A percentile compares a stretch with the other conserved stretches of the same genome.
These are phyloP conservation scores for Sebastes vulpes DNA, from an alignment of 2,797 vertebrate genomes.

Conservation along the genomic window DNA sequence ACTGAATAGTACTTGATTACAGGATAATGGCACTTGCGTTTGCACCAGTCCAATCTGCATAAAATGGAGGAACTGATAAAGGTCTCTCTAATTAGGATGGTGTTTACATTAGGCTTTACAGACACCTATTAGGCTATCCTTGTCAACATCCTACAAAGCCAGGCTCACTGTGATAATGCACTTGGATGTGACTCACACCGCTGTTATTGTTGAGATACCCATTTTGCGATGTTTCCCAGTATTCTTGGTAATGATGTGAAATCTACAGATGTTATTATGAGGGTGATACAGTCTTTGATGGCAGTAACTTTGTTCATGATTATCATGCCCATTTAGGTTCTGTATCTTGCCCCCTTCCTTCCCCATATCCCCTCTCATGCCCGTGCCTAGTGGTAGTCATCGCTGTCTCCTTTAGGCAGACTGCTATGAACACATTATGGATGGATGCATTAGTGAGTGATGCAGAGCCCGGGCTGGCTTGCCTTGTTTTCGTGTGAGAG, in stretches of 20 bases:
- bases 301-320: slow-evolving; percentile 86
- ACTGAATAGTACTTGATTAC: slow-evolving; percentile 84
- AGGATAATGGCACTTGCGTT: slow-evolving; percentile 77
- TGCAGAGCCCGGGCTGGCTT: slow-evolving; percentile 84
- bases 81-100: slow-evolving; percentile 79
- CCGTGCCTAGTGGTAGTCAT: slow-evolving; percentile 77
- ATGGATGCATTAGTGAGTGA: slow-evolving; percentile 92
- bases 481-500: slow-evolving; percentile 90
- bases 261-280: slow-evolving; percentile 84
- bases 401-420: slow-evolving; percentile 85
- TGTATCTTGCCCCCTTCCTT: slow-evolving; percentile 78
- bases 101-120: slow-evolving; percentile 76
- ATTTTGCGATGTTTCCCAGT: slow-evolving; percentile 80
- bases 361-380: slow-evolving; percentile 73
- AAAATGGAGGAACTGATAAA: slow-evolving; percentile 76
- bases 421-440: slow-evolving; percentile 90
- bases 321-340: slow-evolving; percentile 86
- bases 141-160: slow-evolving; percentile 73
- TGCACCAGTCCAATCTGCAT: slow-evolving; percentile 76
- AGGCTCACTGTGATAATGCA: slow-evolving; percentile 72
- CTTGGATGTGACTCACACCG: slow-evolving; percentile 63
- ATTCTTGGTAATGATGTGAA: slow-evolving; percentile 85
- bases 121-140: slow-evolving; percentile 75
- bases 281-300: slow-evolving; percentile 84
- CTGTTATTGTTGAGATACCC: slow-evolving; percentile 75